Evolutionary conservation across 2,888 invertebrate species (phyloP).

Genomic region (Acanthopleura granulata): DNA sequence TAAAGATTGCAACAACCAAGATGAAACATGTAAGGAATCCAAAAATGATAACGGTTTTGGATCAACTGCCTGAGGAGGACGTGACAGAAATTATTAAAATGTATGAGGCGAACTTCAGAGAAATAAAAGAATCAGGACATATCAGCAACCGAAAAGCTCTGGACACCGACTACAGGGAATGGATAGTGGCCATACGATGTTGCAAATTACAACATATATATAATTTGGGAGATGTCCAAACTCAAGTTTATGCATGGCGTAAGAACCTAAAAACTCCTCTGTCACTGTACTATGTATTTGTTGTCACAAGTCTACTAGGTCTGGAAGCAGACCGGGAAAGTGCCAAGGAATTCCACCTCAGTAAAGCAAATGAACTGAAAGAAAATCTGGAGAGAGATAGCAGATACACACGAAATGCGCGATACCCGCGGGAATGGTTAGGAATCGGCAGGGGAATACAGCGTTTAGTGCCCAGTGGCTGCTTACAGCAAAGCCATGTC

Average conservation of each 20-base stretch:
- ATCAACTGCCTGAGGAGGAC: conserved; percentile 26
- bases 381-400: conserved; percentile 33
- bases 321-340: conserved; percentile 30
- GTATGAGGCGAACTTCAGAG: conserved; percentile 37
- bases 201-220: conserved; percentile 30
- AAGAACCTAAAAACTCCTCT: conserved; percentile 32
- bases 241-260: conserved; percentile 37
- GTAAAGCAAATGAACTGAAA: conserved; percentile 32
- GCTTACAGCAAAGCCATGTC: conserved; percentile 24
- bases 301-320: conserved; percentile 38
- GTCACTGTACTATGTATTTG: conserved; percentile 40
- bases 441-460: conserved; percentile 32
- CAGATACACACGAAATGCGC: conserved; percentile 33
- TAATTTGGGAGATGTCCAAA: conserved; percentile 36
- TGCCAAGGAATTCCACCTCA: conserved; percentile 39
- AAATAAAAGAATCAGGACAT: conserved; percentile 24
- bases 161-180: conserved; percentile 42
- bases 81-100: conserved; percentile 28
- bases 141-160: conserved; percentile 29
- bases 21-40: conserved; percentile 31
- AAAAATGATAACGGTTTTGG: conserved; percentile 25
- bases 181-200: conserved; percentile 43
- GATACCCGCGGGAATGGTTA: conserved; percentile 43
- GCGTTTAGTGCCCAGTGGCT: conserved; percentile 29
- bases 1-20: conserved; percentile 36